Base-by-base conservation (phyloP, 2,888 invertebrate genomes). In the Acanthoscelides obtectus region DNA sequence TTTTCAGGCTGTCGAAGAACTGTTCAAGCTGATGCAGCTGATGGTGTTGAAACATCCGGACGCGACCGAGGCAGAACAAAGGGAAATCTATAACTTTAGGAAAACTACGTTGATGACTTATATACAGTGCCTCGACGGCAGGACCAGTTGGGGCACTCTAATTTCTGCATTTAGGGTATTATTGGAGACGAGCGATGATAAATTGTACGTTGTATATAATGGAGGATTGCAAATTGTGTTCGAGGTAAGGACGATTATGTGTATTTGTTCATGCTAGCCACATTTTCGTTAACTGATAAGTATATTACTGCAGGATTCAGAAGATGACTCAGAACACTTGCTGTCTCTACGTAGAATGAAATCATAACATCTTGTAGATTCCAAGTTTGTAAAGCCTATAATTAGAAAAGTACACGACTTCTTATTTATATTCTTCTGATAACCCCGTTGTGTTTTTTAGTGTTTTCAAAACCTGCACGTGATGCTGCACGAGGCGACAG, bases 401-500 rank as follows among this genome's bases (percentile, higher is more conserved):
- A n/a, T 63, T 63, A 63, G 63, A 63, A 63, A 63, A 63, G 8
- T 12, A 63, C 8, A 12, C 19, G 12, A 63, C 12, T 63, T 63
- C 19, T 12, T 63, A 19, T 12, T 19, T 63, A 63, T 63, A 8
- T 19, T 19, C 8, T 63, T 63, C 63, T 12, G 19, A 8, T 19
- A 12, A n/a, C n/a, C n/a, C n/a, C n/a, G n/a, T n/a, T n/a, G n/a
- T n/a, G n/a, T n/a, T n/a, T 88, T 88, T 66, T 88, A 96, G 90
- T 95, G 96, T 22, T 90, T 97, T 81, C 94, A 94, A 86, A 95
- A 96, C 76, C 87, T 97, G 74, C 96, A 97, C 87, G 93, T 95
- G 78, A 96, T 97, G 92, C 94, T 96, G 84, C 95, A 96, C 80
- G 97, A 97, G 85, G 96, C 96, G 19, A 95, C 96, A 8, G 95